Percentiles rank a stretch among this genome's conserved stretches.
phyloP scores from a whole-genome alignment of 1,140 invertebrate species.

The Mizuhopecten yessoensis region DNA sequence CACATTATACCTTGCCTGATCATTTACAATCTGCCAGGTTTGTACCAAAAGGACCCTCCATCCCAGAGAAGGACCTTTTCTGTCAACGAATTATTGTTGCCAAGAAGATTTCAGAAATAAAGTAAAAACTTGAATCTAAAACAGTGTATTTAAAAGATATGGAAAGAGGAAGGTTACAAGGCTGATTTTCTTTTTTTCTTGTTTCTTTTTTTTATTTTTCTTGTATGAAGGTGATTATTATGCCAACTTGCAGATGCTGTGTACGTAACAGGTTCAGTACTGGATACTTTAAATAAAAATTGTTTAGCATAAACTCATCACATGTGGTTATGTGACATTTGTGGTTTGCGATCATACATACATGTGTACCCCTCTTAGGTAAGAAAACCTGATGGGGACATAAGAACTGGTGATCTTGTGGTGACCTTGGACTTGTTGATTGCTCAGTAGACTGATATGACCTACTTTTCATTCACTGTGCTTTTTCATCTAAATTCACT shows the following conservation, averaged over 20 bases:
- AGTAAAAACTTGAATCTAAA: neutral
- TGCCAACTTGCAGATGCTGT: neutral
- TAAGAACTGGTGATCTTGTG: neutral
- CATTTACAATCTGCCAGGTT: neutral
- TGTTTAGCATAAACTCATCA: neutral
- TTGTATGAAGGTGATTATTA: slow-evolving; percentile 30
- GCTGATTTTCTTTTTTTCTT: neutral
- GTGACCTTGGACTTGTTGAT: slow-evolving; percentile 20
- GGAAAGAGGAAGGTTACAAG: neutral
- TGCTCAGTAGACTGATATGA: slow-evolving; percentile 33
- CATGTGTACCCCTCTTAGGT: neutral
- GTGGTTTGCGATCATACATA: neutral
- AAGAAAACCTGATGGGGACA: neutral
- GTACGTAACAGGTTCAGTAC: neutral
- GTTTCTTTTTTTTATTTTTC: neutral
- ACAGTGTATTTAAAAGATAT: neutral
- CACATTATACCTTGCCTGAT: neutral
- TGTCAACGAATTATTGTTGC: neutral
- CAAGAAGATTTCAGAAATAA: neutral
- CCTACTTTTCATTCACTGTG: slow-evolving; percentile 15
- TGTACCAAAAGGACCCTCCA: neutral
- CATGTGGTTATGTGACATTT: slow-evolving; percentile 3
- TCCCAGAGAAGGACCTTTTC: neutral
- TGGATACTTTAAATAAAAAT: neutral
- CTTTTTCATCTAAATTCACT: slow-evolving; percentile 39